Evolutionary conservation across 2,797 vertebrate genomes (phyloP), one percentile per base, ranked within the genome.

Genomic region (Tadarida brasiliensis): DNA sequence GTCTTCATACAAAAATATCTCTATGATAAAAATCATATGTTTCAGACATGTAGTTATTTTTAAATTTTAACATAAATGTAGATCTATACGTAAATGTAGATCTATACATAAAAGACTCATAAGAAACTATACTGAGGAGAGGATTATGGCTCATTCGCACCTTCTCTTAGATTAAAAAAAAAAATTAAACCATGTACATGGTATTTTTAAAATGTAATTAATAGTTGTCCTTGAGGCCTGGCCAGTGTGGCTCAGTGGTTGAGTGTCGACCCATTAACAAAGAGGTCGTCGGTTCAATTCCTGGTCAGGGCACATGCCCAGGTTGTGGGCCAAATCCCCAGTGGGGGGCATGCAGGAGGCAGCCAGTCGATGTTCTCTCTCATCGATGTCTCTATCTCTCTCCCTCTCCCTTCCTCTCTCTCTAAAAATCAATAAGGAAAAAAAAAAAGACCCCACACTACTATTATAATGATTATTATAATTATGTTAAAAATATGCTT

Each of bases 131-230:
- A 44, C 0, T 47, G 11, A 54, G 77, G 24, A 89, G 73, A 85
- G n/a, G 63, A 81, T 51, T 54, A 57, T 28, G 24, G 47, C n/a
- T 93, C 68, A 74, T 56, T 61, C 70, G 33, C 14, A 20, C 14
- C 7, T 91, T 88, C 73, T 28, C 17, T 87, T 68, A 95, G 81
- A 35, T 2, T 74, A 35, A 92, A 83, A 44, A 61, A 92, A 83
- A 17, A 73, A 16, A 24, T 26, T 8, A 5, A n/a, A 56, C 20
- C 24, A 49, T 5, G 9, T 54, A 88, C 5, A 11, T 33, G 20
- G 28, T 83, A 90, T 51, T 88, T 86, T 81, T 56, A 22, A 94
- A 92, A 91, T 44, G 20, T 73, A 90, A 89, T 70, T 88, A 85
- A 88, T 73, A 70, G 57, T 39, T 12, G 47, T 77, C 51, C 70